Percentiles rank a stretch among this genome's conserved stretches.
phyloP scores from a whole-genome alignment of 2,888 invertebrate genomes.

The Polydrusus cervinus region DNA sequence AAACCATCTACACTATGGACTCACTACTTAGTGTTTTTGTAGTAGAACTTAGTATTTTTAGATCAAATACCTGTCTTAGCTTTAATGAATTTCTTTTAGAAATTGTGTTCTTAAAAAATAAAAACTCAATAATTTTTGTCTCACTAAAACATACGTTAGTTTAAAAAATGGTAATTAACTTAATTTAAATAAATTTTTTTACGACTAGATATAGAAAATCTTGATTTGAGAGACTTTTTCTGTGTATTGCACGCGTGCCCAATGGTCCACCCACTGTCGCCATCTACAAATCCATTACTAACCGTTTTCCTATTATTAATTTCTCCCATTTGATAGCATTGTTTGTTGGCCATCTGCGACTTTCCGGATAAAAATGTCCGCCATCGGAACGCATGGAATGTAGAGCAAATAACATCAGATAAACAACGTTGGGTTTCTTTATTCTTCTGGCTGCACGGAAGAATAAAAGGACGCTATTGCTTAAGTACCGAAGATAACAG shows the following conservation, averaged over 20 bases:
- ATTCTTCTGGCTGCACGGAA: conserved; percentile 41
- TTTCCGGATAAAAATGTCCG: conserved; percentile 36
- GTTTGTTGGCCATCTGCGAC: conserved; percentile 44
- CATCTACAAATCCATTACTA: conserved; percentile 18
- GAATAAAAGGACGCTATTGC: conserved; percentile 44
- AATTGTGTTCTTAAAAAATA: too few species aligned
- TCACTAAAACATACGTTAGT: too few species aligned
- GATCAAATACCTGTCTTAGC: too few species aligned
- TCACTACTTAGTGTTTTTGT: too few species aligned
- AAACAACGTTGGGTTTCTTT: conserved; percentile 42
- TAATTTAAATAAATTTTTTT: too few species aligned
- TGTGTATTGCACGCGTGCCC: neutral
- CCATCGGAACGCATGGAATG: conserved; percentile 48
- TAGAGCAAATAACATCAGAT: conserved; percentile 53
- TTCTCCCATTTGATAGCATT: conserved; percentile 41
- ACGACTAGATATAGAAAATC: too few species aligned
- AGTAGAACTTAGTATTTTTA: too few species aligned
- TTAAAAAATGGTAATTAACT: too few species aligned
- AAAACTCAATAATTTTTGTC: too few species aligned
- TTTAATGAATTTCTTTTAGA: too few species aligned
- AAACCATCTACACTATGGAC: too few species aligned
- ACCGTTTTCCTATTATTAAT: conserved; percentile 34
- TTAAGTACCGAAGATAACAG: conserved; percentile 25
- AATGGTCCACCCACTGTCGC: conserved; percentile 16
- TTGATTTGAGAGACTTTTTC: too few species aligned